These are phyloP conservation scores for Arrhopalites spinosus DNA, from an alignment of 2,888 invertebrate species.

Conservation along the genomic window DNA sequence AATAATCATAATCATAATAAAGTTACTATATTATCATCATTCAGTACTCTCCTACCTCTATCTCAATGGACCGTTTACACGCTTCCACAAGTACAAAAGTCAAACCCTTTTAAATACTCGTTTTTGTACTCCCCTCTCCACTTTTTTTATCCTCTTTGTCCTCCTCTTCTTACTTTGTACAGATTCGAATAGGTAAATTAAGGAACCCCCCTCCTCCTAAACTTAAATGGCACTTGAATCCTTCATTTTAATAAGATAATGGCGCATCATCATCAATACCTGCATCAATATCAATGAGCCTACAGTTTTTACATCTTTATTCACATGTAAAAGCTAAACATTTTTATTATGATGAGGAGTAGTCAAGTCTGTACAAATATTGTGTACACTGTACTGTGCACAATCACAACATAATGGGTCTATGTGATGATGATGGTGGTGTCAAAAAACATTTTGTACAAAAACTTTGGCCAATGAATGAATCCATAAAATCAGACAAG, in stretches of 20 bases:
- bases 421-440: slow-evolving; percentile 22
- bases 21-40: not conserved
- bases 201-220: too few relatives aligned
- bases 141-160: too few relatives aligned
- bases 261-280: not conserved
- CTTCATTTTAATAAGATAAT: not conserved
- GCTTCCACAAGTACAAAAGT: not conserved
- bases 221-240: not conserved
- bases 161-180: too few relatives aligned
- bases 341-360: too few relatives aligned
- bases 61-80: not conserved
- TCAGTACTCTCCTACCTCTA: too few relatives aligned
- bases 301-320: not conserved
- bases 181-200: too few relatives aligned
- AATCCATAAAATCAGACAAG: not conserved
- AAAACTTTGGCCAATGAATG: slow-evolving; percentile 9
- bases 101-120: not conserved
- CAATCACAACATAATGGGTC: too few relatives aligned
- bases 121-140: not conserved
- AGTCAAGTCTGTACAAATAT: too few relatives aligned
- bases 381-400: too few relatives aligned
- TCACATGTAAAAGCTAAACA: too few relatives aligned
- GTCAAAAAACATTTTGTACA: slow-evolving; percentile 16
- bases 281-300: not conserved
- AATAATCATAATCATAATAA: not conserved